These are phyloP conservation scores for Probaryconus sp. DNA, from an alignment of 1,140 invertebrate species.

Conservation along the genomic window DNA sequence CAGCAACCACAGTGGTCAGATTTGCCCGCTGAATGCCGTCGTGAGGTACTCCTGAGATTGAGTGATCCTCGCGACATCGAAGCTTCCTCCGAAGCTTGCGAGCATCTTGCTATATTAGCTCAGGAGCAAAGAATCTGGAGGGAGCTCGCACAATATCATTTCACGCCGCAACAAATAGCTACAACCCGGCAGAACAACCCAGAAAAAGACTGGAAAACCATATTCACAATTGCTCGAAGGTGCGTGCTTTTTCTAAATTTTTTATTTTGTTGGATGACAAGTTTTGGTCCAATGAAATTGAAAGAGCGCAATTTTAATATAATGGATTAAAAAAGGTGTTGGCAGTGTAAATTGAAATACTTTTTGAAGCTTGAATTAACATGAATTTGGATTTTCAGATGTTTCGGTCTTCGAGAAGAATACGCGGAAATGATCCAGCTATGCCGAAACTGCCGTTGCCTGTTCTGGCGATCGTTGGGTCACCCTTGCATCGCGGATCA, in stretches of 20 bases:
- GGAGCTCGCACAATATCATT: constrained; percentile 94
- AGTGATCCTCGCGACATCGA: constrained; percentile 95
- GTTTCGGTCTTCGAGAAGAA: constrained; percentile 93
- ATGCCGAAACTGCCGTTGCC: constrained; percentile 95
- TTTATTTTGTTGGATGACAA: neutral
- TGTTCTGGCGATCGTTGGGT: constrained; percentile 96
- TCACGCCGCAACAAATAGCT: constrained; percentile 89
- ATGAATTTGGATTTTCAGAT: too few relatives aligned
- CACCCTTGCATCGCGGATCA: constrained; percentile 93
- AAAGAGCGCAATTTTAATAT: too few relatives aligned
- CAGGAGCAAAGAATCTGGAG: constrained; percentile 95
- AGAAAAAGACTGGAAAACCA: constrained; percentile 79
- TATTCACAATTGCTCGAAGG: constrained; percentile 76
- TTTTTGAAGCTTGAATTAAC: too few relatives aligned
- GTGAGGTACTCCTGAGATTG: constrained; percentile 93
- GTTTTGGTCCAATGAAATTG: too few relatives aligned
- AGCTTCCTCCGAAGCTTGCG: constrained; percentile 82
- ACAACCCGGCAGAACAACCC: constrained; percentile 80
- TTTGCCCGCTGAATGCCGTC: constrained; percentile 94
- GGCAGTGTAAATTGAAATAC: too few relatives aligned
- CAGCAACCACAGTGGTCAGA: constrained; percentile 90
- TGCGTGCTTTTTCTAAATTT: constrained; percentile 32
- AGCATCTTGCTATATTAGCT: constrained; percentile 86
- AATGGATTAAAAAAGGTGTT: too few relatives aligned
- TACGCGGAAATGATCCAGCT: constrained; percentile 97